These are phyloP conservation scores for Channallabes apus DNA, from an alignment of 2,797 vertebrate species.

Conservation along the genomic window DNA sequence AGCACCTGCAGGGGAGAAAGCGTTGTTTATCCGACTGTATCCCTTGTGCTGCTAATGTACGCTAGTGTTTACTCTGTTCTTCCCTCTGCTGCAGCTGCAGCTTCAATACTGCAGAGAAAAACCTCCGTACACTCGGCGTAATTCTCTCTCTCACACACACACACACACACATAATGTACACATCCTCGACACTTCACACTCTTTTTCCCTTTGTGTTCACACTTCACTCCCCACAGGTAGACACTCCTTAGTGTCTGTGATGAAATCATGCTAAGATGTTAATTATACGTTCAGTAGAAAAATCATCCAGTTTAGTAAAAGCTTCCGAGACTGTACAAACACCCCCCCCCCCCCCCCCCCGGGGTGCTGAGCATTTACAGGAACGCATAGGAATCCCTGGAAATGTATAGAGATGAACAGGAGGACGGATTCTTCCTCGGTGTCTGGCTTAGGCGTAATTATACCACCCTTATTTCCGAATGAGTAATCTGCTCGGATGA, in stretches of 20 bases:
- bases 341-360: too few relatives aligned
- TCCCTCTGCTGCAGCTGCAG: constrained; percentile 15
- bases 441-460: too few relatives aligned
- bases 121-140: not conserved
- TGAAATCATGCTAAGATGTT: not conserved
- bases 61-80: constrained; percentile 39
- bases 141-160: not conserved
- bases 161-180: not conserved
- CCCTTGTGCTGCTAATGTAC: constrained; percentile 5
- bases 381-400: too few relatives aligned
- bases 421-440: too few relatives aligned
- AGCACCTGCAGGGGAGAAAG: constrained; percentile 22
- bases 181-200: not conserved
- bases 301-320: too few relatives aligned
- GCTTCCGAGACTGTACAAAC: too few relatives aligned
- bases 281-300: not conserved
- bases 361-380: too few relatives aligned
- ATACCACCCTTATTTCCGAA: too few relatives aligned
- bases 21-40: constrained; percentile 27
- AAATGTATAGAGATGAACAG: too few relatives aligned
- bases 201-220: constrained; percentile 14
- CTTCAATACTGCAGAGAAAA: constrained; percentile 14
- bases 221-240: not conserved
- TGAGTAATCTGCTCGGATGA: too few relatives aligned
- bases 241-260: not conserved